These are phyloP conservation scores for Columba livia DNA, from an alignment of 2,113 vertebrate genomes.

Conservation along the genomic window DNA sequence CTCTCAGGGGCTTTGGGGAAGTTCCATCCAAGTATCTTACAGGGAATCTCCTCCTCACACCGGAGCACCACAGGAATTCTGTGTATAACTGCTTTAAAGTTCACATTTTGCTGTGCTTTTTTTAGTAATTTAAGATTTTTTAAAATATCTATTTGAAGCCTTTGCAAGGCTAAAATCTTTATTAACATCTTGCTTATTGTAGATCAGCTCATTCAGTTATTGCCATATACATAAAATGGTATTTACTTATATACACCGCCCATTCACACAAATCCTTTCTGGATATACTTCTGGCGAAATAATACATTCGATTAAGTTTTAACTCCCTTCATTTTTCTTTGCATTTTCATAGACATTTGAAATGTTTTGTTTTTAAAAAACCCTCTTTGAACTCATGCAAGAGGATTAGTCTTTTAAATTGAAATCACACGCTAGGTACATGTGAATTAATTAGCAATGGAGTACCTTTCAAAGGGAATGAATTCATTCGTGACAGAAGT, in stretches of 20 bases:
- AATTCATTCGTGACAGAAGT: neutral
- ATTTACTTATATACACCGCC: neutral
- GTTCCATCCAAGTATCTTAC: neutral
- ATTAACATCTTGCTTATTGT: neutral
- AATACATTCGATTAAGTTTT: neutral
- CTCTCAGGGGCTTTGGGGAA: neutral
- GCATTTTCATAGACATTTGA: neutral
- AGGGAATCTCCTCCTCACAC: neutral
- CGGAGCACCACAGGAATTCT: neutral
- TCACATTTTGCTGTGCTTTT: neutral
- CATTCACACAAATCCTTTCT: neutral
- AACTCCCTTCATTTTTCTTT: neutral
- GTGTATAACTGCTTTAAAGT: neutral
- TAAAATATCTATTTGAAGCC: neutral
- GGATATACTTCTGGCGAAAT: neutral
- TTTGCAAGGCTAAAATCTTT: neutral
- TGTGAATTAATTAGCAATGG: slow-evolving; percentile 16
- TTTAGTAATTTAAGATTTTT: neutral
- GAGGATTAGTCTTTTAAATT: slow-evolving; percentile 18
- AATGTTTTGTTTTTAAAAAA: neutral
- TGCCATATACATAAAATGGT: neutral
- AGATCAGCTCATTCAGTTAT: neutral
- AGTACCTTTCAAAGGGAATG: slow-evolving; percentile 19
- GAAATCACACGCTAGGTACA: slow-evolving; percentile 13
- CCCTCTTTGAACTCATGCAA: neutral